phyloP scores from a whole-genome alignment of 2,888 invertebrate species.

The Timema podura region DNA sequence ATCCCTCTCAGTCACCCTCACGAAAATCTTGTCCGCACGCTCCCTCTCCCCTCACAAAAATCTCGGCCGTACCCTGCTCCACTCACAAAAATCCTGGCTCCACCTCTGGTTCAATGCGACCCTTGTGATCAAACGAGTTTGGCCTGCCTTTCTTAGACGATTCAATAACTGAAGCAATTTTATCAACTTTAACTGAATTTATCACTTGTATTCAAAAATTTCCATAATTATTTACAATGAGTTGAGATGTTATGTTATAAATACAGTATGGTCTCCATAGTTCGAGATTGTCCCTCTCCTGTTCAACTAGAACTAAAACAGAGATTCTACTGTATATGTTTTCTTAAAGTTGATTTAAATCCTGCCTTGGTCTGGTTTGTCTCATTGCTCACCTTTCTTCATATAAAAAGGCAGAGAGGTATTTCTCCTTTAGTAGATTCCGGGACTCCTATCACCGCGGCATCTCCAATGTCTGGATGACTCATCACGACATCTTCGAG shows the following conservation, averaged over 20 bases:
- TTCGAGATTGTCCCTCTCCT: background rate
- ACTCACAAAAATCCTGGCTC: too few species aligned
- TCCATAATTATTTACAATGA: too few species aligned
- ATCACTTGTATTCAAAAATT: too few species aligned
- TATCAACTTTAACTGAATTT: too few species aligned
- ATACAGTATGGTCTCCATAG: background rate
- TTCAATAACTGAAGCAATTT: too few species aligned
- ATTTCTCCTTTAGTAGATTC: slow-evolving; percentile 88
- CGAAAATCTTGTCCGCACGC: too few species aligned
- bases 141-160: too few species aligned
- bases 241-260: background rate
- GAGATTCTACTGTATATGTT: background rate
- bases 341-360: background rate
- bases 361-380: background rate
- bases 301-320: background rate
- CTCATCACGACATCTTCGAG: slow-evolving; percentile 85
- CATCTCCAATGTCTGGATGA: slow-evolving; percentile 82
- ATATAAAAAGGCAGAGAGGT: slow-evolving; percentile 84
- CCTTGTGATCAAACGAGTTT: too few species aligned
- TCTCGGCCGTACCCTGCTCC: too few species aligned
- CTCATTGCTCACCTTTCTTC: slow-evolving; percentile 51
- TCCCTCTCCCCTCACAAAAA: too few species aligned
- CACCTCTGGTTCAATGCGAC: too few species aligned
- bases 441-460: slow-evolving; percentile 85
- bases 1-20: too few species aligned